Conservation (phyloP, 2,888 invertebrate genomes). For the Chalcosyrphus nemorum region DNA sequence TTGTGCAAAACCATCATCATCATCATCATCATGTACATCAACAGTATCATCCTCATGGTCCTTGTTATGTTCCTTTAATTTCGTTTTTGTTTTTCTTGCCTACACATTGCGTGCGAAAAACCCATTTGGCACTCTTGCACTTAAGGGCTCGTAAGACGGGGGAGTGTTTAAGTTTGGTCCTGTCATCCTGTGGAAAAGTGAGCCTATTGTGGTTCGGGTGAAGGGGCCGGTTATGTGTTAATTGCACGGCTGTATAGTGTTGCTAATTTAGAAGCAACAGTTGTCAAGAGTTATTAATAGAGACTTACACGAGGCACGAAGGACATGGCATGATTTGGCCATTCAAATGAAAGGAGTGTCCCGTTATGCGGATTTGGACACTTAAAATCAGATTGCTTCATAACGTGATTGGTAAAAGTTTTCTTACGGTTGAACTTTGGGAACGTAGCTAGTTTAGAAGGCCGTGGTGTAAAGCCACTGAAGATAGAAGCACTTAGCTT, state of each 20-base stretch:
- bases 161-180: conserved; percentile 17
- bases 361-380: too few relatives aligned
- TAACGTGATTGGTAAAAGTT: too few relatives aligned
- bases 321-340: neutral
- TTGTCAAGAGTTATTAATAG: neutral
- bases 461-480: too few relatives aligned
- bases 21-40: conserved; percentile 1
- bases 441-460: too few relatives aligned
- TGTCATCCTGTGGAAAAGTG: conserved; percentile 20
- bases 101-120: conserved; percentile 30
- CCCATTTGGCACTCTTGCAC: conserved; percentile 36
- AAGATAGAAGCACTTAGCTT: too few relatives aligned
- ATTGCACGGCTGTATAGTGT: conserved; percentile 36
- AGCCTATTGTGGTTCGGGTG: conserved; percentile 23
- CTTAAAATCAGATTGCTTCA: too few relatives aligned
- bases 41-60: neutral
- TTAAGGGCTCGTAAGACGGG: conserved; percentile 18
- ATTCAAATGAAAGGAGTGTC: too few relatives aligned
- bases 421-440: too few relatives aligned
- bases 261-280: conserved; percentile 37
- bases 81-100: neutral
- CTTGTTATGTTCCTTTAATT: neutral
- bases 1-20: conserved; percentile 6
- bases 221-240: conserved; percentile 34
- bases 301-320: too few relatives aligned